Base-by-base conservation (phyloP, 2,888 invertebrate genomes). In the Beris morrisii region DNA sequence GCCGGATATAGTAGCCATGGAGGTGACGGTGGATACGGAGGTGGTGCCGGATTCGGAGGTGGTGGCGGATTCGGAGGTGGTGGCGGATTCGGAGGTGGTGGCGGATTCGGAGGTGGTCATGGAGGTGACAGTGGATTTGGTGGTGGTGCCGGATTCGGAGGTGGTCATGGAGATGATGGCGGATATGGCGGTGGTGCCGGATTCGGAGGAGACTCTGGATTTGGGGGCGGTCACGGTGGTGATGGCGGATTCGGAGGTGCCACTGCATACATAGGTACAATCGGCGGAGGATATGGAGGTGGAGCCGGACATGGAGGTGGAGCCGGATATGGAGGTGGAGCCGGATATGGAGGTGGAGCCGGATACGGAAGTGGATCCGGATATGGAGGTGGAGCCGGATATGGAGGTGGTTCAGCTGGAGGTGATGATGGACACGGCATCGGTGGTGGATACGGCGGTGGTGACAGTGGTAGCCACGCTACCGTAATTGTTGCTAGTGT, bases 91-190 rank as follows among this genome's bases (percentile, higher is more conserved):
- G 64, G 30, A 31, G 54, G 54, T 12, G 28, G 32, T 38, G 7
- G 15, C 13, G 63, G 65, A 57, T 6, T 52, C 52, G 15, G 4
- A 52, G 53, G 53, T 30, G 31, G 32, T 57, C 44, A 61, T 55
- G 58, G 64, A 15, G 59, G 32, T 57, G 50, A 61, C 55, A 54
- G 64, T 30, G 59, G 64, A 7, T 13, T 53, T 53, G 56, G 56
- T 50, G 58, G 64, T 15, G 59, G 64, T 12, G 13, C 52, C 46
- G 56, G 56, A 15, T 57, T 45, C 43, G 28, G 15, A 28, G 66
- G 28, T 22, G 22, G 22, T 22, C 58, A 50, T 61, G 53, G 68
- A 32, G 55, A 64, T n/a, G 67, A 15, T 44, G 54, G 63, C 6
- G 64, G 59, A 46, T 57, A 61, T 12, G 65, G 58, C 11, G 45